phyloP scores from a whole-genome alignment of 2,113 vertebrate species.

The Cephalopholis sonnerati region DNA sequence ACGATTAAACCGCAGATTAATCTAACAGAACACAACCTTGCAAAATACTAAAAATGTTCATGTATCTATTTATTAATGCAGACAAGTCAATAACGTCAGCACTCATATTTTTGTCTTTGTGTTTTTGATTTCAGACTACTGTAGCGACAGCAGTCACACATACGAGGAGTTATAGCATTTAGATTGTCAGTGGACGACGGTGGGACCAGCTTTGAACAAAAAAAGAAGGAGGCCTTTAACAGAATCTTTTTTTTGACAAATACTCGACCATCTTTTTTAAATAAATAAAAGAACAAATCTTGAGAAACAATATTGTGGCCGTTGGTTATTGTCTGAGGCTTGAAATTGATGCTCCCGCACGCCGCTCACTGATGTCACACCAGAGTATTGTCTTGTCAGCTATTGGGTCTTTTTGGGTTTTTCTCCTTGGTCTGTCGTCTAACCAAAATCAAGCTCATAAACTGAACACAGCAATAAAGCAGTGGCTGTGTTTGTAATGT shows the following conservation, averaged over 20 bases:
- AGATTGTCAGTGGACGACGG: neutral
- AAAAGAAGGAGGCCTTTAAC: neutral
- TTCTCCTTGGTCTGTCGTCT: neutral
- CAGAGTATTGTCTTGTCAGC: neutral
- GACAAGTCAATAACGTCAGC: neutral
- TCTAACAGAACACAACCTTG: neutral
- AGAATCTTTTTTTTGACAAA: neutral
- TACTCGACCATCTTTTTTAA: constrained; percentile 18
- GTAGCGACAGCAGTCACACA: constrained; percentile 45
- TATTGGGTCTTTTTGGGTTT: neutral
- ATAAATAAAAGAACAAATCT: constrained; percentile 35
- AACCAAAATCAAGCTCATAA: neutral
- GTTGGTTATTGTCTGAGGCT: neutral
- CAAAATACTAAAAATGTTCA: neutral
- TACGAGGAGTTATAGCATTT: constrained; percentile 72
- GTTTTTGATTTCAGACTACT: constrained; percentile 75
- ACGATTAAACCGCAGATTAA: no score
- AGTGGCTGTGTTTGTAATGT: neutral
- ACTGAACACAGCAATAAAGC: neutral
- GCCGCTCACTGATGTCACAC: neutral
- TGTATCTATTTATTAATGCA: neutral
- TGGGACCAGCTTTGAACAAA: constrained; percentile 9
- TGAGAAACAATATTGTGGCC: neutral
- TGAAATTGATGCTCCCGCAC: neutral
- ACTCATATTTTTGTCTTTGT: constrained; percentile 5